Percentiles rank a stretch among this genome's conserved stretches.
These are phyloP conservation scores for Popillia japonica DNA, from an alignment of 1,140 invertebrate species.

Conservation along the genomic window DNA sequence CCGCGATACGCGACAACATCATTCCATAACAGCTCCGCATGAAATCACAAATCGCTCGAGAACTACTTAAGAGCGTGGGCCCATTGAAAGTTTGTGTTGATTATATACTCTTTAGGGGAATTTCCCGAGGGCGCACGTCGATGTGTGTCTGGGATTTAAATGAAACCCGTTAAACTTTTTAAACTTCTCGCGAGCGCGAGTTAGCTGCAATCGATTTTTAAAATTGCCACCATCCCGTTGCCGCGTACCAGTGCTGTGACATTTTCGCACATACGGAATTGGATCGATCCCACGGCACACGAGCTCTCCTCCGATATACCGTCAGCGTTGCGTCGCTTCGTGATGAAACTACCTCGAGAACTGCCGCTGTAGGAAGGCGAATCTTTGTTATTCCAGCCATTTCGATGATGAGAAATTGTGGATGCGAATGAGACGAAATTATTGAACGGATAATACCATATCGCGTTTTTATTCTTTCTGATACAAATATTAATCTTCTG, in stretches of 20 bases:
- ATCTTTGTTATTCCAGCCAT: conserved; percentile 1
- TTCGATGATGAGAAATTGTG: too few relatives aligned
- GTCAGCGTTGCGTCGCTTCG: not conserved
- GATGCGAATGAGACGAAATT: too few relatives aligned
- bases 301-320: not conserved
- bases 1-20: not conserved
- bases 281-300: not conserved
- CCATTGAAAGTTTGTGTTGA: conserved; percentile 33
- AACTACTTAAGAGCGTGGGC: not conserved
- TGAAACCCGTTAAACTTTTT: conserved; percentile 19
- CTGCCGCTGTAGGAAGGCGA: not conserved
- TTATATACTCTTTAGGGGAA: conserved; percentile 28
- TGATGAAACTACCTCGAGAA: not conserved
- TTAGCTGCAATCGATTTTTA: not conserved
- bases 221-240: not conserved
- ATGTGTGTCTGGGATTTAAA: conserved; percentile 14
- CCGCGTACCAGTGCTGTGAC: not conserved
- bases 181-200: not conserved
- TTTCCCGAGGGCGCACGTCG: conserved; percentile 25
- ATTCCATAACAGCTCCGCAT: not conserved
- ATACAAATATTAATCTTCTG: too few relatives aligned
- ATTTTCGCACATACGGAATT: conserved; percentile 3
- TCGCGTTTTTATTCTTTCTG: too few relatives aligned
- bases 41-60: conserved; percentile 6
- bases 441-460: too few relatives aligned